Evolutionary conservation across 2,113 vertebrate genomes (phyloP), one percentile per base, ranked within the genome.

Genomic region (Physeter macrocephalus): DNA sequence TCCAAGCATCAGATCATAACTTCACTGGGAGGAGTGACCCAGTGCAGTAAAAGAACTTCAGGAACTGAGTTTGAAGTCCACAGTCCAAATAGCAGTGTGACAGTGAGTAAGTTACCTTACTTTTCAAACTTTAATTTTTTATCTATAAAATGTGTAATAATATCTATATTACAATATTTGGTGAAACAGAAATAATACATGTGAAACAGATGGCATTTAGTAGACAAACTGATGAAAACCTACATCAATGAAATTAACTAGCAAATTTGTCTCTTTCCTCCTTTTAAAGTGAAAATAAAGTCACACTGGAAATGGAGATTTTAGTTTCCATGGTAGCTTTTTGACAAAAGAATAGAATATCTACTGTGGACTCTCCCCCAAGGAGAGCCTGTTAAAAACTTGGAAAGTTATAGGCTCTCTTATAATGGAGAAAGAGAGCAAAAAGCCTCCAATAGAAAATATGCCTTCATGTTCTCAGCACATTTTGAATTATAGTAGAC

Each of bases 401-500:
- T 91, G 49, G 75, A 83, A 97, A 95, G 87, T 92, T 94, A 94
- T n/a, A 93, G 14, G 21, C 29, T 81, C 13, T 88, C 34, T 95
- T 61, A 52, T 82, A 91, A 93, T 87, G 49, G 72, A 93, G 83
- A 93, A 82, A 43, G 41, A 8, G 69, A 81, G 39, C 80, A 97
- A 90, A 96, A 7, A 57, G 43, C 21, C 39, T 88, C 77, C 71
- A 88, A 80, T 36, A 94, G 84, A 61, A 97, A 94, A 95, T 77
- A 74, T 8, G 21, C 54, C 39, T 86, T 93, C 69, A 17, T 89
- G 41, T 88, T 82, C 82, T 93, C 72, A 89, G 67, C 1, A 17
- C 54, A 80, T 69, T 97, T 93, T 97, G 93, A 97, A 67, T 91
- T 94, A 89, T 41, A 97, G 46, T 91, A 87, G 72, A 97, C 95